Evolutionary conservation across 2,888 invertebrate genomes (phyloP), one percentile per base, ranked within the genome.

Genomic region (Diplolepis rosae): DNA sequence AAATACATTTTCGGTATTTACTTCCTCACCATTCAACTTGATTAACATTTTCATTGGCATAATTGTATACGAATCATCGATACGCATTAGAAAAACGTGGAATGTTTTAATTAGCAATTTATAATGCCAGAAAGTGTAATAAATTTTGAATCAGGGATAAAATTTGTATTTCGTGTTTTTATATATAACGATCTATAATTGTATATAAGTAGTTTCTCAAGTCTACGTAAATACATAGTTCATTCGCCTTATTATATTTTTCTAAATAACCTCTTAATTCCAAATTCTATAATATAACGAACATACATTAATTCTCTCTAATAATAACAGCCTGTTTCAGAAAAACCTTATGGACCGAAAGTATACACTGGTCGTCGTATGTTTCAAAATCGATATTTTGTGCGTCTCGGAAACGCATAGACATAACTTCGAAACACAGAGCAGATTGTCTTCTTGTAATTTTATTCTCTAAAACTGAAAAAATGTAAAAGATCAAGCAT

Each of bases 91-190:
- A 61, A 61, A 42, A 24, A 24, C 24, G 27, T 24, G 39, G 39
- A 61, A 61, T 27, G 24, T 61, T 61, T 61, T 9, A n/a, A n/a
- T 18, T 9, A 54, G 54, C 54, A 32, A 22, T 42, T 39, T 39
- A 7, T 24, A 61, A 24, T 13, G 39, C n/a, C 27, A 61, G 22
- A 27, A 61, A 61, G n/a, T n/a, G n/a, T n/a, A n/a, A 39, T n/a
- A 13, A 35, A 32, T 24, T 15, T 39, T 35, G 13, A 56, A 24
- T 56, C 4, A 42, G 39, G 15, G 24, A 61, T 61, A 27, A 61
- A 18, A 54, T 54, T 11, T n/a, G 22, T 48, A 22, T 9, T 11
- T 22, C 22, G 18, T 22, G 22, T 48, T 48, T 22, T 32, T 32
- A 54, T 54, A 18, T 54, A 32, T 18, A 54, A 18, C 15, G 28